Base-by-base conservation (phyloP, 2,888 invertebrate genomes). In the Eremobia ochroleuca region DNA sequence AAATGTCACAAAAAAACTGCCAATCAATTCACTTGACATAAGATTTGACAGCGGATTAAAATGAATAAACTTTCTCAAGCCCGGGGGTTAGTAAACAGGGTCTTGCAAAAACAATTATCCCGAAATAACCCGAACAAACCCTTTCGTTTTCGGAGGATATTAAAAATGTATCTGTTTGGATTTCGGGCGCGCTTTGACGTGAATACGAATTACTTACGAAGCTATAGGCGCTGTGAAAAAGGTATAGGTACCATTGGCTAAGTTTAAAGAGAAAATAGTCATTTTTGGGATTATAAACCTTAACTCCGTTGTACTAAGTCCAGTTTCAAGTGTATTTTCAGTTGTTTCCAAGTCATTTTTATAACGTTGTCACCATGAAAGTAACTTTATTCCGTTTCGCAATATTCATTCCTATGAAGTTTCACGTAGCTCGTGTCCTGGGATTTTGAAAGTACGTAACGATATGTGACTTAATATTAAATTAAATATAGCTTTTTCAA, bases 121-220 rank as follows among this genome's bases (percentile, higher is more conserved):
- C 37, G 4, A 55, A 70, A 73, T 55, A 71, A 52, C 61, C 58
- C 28, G 15, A 37, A 49, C 43, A 76, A 82, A 62, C 69, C 70
- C 62, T 64, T 64, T 37, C 4, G 52, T 28, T 71, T 5, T 28
- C 31, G 55, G 15, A 9, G n/a, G 34, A 43, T 73, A 85, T 83
- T 73, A 83, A 81, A 81, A 81, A 85, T 83, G 67, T 81, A 85
- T 64, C 28, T 55, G 34, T 55, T 40, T 58, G 59, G 62, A 49
- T 64, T 28, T 15, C 9, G 9, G 2, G 18, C 61, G 64, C 21
- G 81, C 64, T 79, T 79, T 46, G 70, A 68, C 61, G 31, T 79
- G 81, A 70, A 76, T 80, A 80, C 66, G 62, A 81, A 83, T 66
- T 80, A 76, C 69, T 80, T 73, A 55, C 37, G n/a, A 58, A 55